Percentiles rank a stretch among this genome's conserved stretches.
phyloP scores from a whole-genome alignment of 2,797 vertebrate genomes.

The Smutsia gigantea region DNA sequence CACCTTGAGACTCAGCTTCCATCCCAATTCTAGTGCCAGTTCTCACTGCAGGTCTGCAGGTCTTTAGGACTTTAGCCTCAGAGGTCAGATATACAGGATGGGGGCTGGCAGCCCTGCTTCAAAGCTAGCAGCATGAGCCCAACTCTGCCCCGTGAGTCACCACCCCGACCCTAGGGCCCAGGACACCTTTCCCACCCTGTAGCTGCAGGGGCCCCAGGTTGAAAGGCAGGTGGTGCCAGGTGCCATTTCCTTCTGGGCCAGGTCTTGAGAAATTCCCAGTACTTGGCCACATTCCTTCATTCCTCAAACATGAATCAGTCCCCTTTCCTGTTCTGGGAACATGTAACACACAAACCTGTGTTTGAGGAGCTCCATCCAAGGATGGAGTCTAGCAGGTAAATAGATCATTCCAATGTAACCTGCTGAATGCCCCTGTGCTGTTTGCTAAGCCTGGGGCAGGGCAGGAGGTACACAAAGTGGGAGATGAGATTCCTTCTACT shows the following conservation, averaged over 20 bases:
- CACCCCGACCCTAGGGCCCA: background rate
- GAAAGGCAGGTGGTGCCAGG: conserved; percentile 52
- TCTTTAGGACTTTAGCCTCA: conserved; percentile 18
- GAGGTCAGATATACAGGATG: background rate
- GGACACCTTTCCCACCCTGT: background rate
- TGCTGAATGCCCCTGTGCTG: background rate
- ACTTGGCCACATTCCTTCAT: conserved; percentile 72
- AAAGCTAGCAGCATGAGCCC: background rate
- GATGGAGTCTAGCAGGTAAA: conserved; percentile 41
- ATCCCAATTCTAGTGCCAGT: background rate
- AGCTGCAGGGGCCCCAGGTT: conserved; percentile 3
- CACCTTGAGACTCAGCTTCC: background rate
- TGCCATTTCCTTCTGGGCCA: conserved; percentile 55
- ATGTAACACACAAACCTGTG: conserved; percentile 24
- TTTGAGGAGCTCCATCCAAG: background rate
- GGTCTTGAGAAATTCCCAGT: conserved; percentile 71
- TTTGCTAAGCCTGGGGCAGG: background rate
- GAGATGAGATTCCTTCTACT: background rate
- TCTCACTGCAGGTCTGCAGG: background rate
- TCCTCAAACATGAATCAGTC: conserved; percentile 68
- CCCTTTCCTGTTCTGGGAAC: conserved; percentile 46
- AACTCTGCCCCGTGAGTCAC: background rate
- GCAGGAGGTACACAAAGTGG: background rate
- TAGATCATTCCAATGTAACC: background rate
- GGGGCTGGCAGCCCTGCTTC: background rate